Evolutionary conservation across 2,797 vertebrate species (phyloP).

Genomic region (Anguilla pacifica): DNA sequence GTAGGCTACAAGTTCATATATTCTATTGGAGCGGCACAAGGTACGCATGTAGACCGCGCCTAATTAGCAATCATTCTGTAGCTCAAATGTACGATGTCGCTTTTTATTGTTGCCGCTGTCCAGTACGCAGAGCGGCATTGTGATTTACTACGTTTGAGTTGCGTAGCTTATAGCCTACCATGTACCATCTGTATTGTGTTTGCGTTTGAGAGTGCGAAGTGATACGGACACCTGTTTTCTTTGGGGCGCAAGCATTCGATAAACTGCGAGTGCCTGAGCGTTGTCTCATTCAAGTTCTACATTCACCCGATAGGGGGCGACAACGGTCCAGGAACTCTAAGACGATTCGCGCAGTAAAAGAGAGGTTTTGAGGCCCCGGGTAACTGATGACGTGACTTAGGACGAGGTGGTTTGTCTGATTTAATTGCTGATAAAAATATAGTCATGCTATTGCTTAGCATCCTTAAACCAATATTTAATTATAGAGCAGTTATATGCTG

Average conservation of each 20-base stretch:
- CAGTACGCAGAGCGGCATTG: background rate
- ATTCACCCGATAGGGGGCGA: conserved; percentile 71
- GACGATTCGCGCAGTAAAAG: conserved; percentile 14
- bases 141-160: conserved; percentile 7
- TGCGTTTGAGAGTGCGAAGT: conserved; percentile 29
- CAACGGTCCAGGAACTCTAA: conserved; percentile 65
- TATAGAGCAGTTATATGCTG: background rate
- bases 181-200: background rate
- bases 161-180: background rate
- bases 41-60: background rate
- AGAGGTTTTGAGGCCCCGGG: background rate
- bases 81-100: background rate
- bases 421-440: conserved; percentile 4
- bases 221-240: conserved; percentile 8
- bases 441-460: background rate
- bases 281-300: background rate
- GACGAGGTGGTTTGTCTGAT: background rate
- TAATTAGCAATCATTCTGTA: background rate
- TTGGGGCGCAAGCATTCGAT: background rate
- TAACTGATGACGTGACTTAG: background rate
- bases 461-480: background rate
- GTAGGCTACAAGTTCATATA: background rate
- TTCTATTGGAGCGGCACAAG: background rate
- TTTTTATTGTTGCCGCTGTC: background rate
- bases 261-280: background rate